Base-by-base conservation (phyloP, 2,888 invertebrate species). In the Thalpophila matura region DNA sequence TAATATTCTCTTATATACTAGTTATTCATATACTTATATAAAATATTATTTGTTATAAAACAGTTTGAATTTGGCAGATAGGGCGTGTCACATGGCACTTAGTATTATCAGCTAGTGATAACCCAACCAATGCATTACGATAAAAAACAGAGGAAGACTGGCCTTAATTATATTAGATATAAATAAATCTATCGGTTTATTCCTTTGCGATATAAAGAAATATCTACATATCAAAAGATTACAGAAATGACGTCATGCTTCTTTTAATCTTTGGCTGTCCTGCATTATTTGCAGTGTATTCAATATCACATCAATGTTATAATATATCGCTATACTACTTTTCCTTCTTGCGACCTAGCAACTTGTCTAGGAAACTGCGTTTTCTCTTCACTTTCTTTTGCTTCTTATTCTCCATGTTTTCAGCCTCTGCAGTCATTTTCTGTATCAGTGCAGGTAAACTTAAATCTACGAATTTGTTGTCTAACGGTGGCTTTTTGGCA, bases 61-160 rank as follows among this genome's bases (percentile, higher is more conserved):
- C 64, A 82, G 80, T 82, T 83, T 85, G 80, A 86, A 89, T 90
- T 92, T 84, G 82, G 87, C 85, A 81, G 92, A 93, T 91, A 93
- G 87, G 89, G 89, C 89, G 92, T 92, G 92, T 91, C 93, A 91
- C 93, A 92, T 91, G 92, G 90, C 93, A 92, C 92, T 89, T 90
- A 88, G 69, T 72, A 57, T 89, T 93, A 94, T 94, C 93, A 90
- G 82, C 83, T 85, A 81, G 81, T 81, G 94, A 95, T 95, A 95
- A 94, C 91, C 93, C 91, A 89, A 89, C 89, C 89, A 89, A 85
- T 92, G 89, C 90, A 91, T 89, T 89, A 88, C 89, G 93, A 94
- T 94, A 94, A 92, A 87, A 89, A 87, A 89, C 82, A 82, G 83
- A 91, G 87, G 89, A 91, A 92, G 88, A 89, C 85, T 88, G 88